Evolutionary conservation across 2,797 vertebrate species (phyloP), one percentile per base, ranked within the genome.

Genomic region (Lophotriccus pileatus): DNA sequence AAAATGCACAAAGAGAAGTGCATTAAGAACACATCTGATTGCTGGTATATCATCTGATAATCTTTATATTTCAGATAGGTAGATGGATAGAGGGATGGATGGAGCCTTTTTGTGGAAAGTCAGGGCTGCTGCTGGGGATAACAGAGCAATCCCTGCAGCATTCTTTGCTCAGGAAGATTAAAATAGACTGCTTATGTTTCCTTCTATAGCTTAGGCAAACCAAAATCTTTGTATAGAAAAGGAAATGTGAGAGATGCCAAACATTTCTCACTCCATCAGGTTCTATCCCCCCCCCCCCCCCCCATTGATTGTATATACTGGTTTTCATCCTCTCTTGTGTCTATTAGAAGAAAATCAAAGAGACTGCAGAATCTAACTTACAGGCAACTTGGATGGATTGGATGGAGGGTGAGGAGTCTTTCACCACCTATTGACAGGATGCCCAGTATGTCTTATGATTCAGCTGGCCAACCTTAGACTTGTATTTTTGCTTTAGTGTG

Each of bases 181-280:
- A 96, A 96, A 95, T 94, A 95, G 83, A 76, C 86, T 81, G 82
- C 83, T 84, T 93, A 73, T 95, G 63, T 94, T 96, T 93, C 93
- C 39, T 91, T 93, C 84, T 94, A 43, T 78, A 96, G 89, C 72
- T 75, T 89, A 89, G 53, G 69, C 87, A 97, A 93, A 95, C 66
- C 53, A 78, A 87, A 94, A 46, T 69, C 73, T 92, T 89, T 91
- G 74, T 78, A 64, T 55, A 89, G 88, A 53, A 96, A 86, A 93
- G 72, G 68, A 87, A 93, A 66, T 60, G 32, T 9, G 58, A 86
- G 47, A 58, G 17, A 69, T 86, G 39, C 62, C 63, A 82, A 84
- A 25, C 53, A n/a, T 85, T 84, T 81, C n/a, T 79, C 70, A 92
- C 56, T 92, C 81, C 39, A 44, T 59, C 55, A 36, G 76, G 76